Conservation (phyloP, 2,888 invertebrate species). For the Adela reaumurella region DNA sequence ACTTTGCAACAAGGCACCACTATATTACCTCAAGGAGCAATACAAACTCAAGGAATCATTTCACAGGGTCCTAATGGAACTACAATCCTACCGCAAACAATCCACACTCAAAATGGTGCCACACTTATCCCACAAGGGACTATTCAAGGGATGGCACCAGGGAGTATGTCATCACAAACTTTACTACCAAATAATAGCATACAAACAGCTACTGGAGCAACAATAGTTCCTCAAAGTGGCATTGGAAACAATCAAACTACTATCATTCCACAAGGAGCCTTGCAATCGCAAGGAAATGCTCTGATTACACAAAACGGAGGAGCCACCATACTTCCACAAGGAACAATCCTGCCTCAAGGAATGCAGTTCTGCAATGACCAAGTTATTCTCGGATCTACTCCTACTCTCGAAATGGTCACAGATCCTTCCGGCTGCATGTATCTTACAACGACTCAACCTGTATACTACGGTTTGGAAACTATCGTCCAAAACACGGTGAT, state of each 20-base stretch:
- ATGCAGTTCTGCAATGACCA: slow-evolving; percentile 54
- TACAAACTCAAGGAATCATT: slow-evolving; percentile 48
- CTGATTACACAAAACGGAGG: slow-evolving; percentile 52
- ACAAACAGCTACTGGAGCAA: slow-evolving; percentile 32
- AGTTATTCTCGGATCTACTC: slow-evolving; percentile 59
- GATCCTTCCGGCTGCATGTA: slow-evolving; percentile 59
- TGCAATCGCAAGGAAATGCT: slow-evolving; percentile 52
- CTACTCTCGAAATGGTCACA: slow-evolving; percentile 62
- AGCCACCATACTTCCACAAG: slow-evolving; percentile 60
- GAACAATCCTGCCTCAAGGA: slow-evolving; percentile 42
- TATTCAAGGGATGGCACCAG: slow-evolving; percentile 37
- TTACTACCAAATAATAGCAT: slow-evolving; percentile 36
- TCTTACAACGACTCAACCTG: slow-evolving; percentile 65
- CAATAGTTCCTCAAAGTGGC: slow-evolving; percentile 46
- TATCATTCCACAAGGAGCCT: slow-evolving; percentile 40
- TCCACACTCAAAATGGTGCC: slow-evolving; percentile 56
- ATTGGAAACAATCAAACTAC: slow-evolving; percentile 48
- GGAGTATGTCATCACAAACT: slow-evolving; percentile 38
- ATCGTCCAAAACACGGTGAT: slow-evolving; percentile 86
- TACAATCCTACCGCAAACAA: slow-evolving; percentile 59
- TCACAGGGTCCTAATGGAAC: slow-evolving; percentile 56
- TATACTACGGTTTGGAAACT: slow-evolving; percentile 80
- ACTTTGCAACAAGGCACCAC: slow-evolving; percentile 52
- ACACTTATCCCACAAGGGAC: slow-evolving; percentile 60
- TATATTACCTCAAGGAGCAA: slow-evolving; percentile 57